A percentile compares a stretch with the other conserved stretches of the same genome.
These are phyloP conservation scores for Drosophila siamana DNA, from an alignment of 2,888 invertebrate species.

Conservation along the genomic window DNA sequence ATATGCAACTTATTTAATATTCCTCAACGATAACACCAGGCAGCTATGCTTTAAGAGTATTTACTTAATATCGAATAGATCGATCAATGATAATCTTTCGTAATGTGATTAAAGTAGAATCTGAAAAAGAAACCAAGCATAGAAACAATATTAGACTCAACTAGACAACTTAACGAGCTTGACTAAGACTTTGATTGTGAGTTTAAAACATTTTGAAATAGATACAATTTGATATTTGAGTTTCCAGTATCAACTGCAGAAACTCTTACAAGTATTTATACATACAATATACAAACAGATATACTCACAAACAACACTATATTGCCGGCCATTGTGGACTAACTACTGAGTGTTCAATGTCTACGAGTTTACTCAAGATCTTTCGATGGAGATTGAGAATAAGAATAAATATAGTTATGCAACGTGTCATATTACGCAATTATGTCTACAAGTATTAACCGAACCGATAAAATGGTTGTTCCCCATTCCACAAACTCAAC, in stretches of 20 bases:
- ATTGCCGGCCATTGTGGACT: conserved; percentile 22
- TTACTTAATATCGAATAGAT: conserved; percentile 11
- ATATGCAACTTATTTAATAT: conserved; percentile 1
- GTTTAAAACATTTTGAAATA: conserved; percentile 11
- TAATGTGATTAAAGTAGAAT: conserved; percentile 18
- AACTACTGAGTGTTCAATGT: conserved; percentile 29
- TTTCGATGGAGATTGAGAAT: background rate
- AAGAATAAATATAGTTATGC: conserved; percentile 2
- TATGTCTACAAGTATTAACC: conserved; percentile 4
- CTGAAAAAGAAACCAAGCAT: background rate
- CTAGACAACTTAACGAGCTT: conserved; percentile 46
- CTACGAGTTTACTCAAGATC: conserved; percentile 27
- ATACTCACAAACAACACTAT: background rate
- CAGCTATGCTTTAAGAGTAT: conserved; percentile 4
- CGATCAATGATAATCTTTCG: conserved; percentile 1
- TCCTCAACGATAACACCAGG: background rate
- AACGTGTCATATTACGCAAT: conserved; percentile 17
- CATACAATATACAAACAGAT: conserved; percentile 3
- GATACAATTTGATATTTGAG: background rate
- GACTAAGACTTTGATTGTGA: conserved; percentile 46
- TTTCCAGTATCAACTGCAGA: conserved; percentile 9
- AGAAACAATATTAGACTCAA: conserved; percentile 16
- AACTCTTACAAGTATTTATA: conserved; percentile 10
- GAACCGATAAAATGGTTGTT: background rate
- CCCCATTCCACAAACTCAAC: background rate